These are phyloP conservation scores for Chirona hameri DNA, from an alignment of 2,888 invertebrate species.

Conservation along the genomic window DNA sequence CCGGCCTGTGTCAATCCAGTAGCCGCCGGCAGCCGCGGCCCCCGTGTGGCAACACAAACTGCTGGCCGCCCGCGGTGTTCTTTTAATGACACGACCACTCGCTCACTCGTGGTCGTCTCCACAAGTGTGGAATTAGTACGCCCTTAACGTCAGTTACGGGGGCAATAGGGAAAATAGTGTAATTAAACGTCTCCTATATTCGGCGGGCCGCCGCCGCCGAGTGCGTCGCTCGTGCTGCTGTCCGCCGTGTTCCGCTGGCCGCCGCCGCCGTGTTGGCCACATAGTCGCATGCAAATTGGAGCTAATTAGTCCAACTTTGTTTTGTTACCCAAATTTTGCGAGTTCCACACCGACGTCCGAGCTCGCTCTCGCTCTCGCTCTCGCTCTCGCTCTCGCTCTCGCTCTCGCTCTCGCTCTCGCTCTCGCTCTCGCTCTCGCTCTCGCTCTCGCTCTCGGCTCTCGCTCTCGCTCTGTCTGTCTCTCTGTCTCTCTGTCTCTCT, in stretches of 20 bases:
- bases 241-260: not conserved
- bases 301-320: not conserved
- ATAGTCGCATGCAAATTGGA: not conserved
- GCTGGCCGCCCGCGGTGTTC: not conserved
- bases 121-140: conserved; percentile 3
- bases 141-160: not conserved
- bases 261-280: not conserved
- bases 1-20: too few relatives aligned
- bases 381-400: conserved; percentile 30
- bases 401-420: too few relatives aligned
- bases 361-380: conserved; percentile 24
- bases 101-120: not conserved
- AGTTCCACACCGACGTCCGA: not conserved
- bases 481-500: not conserved
- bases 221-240: not conserved
- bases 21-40: too few relatives aligned
- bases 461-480: not conserved
- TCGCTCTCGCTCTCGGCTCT: not conserved
- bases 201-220: not conserved
- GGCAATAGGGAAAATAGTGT: conserved; percentile 7
- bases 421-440: too few relatives aligned
- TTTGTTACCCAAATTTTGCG: not conserved
- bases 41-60: too few relatives aligned
- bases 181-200: conserved; percentile 12
- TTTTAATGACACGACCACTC: not conserved